Evolutionary conservation across 1,140 invertebrate genomes (phyloP).

Genomic region (Cydia pomonella): DNA sequence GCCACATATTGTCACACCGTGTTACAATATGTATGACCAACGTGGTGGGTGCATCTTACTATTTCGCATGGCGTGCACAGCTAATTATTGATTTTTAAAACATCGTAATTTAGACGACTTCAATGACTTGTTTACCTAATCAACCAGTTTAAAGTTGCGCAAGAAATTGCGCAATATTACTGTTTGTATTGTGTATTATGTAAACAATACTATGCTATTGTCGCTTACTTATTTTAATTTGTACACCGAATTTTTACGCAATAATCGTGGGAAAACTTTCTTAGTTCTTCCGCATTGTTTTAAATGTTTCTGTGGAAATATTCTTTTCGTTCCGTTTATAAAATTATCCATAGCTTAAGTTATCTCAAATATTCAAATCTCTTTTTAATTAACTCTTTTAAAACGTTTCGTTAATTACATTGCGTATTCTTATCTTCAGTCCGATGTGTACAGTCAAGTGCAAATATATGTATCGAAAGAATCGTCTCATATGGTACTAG

Average conservation of each 20-base stretch:
- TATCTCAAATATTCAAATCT: background rate
- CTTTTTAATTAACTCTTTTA: background rate
- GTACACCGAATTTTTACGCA: conserved; percentile 29
- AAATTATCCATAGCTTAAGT: background rate
- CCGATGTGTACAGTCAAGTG: too few species aligned
- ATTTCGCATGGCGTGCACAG: background rate
- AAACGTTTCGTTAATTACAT: background rate
- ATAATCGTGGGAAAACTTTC: conserved; percentile 31
- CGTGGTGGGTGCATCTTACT: background rate
- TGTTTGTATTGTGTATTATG: conserved; percentile 32
- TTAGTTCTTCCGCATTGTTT: conserved; percentile 24
- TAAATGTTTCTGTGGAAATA: conserved; percentile 19
- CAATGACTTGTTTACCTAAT: conserved; percentile 19
- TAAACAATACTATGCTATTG: conserved; percentile 31
- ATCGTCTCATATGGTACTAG: too few species aligned
- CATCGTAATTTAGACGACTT: background rate
- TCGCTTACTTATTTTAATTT: conserved; percentile 32
- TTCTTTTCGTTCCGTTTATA: background rate
- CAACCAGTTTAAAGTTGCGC: conserved; percentile 24
- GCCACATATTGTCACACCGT: too few species aligned
- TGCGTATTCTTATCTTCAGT: background rate
- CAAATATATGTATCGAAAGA: too few species aligned
- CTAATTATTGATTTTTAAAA: background rate
- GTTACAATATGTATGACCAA: background rate
- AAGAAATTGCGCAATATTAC: conserved; percentile 17